Evolutionary conservation across 2,113 vertebrate species (phyloP), one percentile per base, ranked within the genome.

Genomic region (Phalacrocorax carbo): DNA sequence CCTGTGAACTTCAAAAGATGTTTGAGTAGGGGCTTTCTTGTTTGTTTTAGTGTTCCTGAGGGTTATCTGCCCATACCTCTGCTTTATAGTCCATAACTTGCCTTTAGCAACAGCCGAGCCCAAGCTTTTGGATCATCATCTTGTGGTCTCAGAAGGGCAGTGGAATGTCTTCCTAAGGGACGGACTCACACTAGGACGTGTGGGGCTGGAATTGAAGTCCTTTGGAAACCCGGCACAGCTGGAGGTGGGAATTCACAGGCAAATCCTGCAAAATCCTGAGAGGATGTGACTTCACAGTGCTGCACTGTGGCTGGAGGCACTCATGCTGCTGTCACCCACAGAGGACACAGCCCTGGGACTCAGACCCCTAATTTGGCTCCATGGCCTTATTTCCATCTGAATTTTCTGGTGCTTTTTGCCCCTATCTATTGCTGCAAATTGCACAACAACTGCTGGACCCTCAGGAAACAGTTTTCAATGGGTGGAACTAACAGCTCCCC

Each of bases 241-340:
- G 30, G 36, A 79, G 18, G 21, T 46, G 36, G 44, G 65, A 85
- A 87, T 65, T 55, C 77, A 27, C 4, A 7, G 57, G 16, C 25
- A 94, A 90, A 81, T 86, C 51, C 36, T 51, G 20, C 38, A 73
- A 82, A 18, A 71, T 52, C 69, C 79, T 13, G 14, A 86, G 25
- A 0, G 1, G 68, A 32, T 88, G 32, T 1, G 6, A 34, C 20
- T 83, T 75, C 0, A 0, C 11, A 2, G 12, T 6, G 51, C 42
- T 80, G 49, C 66, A 2, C 30, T 26, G 55, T 2, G 4, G 62
- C 73, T 64, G n/a, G 38, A 55, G 48, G 64, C 87, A 16, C 38
- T 23, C n/a, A 46, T 16, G 26, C 38, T 1, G 1, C 68, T 19
- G 13, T 14, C 73, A 51, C 25, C 29, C 1, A 2, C 78, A 21